These are phyloP conservation scores for Ganaspis brasiliensis DNA, from an alignment of 2,888 invertebrate species.

Conservation along the genomic window DNA sequence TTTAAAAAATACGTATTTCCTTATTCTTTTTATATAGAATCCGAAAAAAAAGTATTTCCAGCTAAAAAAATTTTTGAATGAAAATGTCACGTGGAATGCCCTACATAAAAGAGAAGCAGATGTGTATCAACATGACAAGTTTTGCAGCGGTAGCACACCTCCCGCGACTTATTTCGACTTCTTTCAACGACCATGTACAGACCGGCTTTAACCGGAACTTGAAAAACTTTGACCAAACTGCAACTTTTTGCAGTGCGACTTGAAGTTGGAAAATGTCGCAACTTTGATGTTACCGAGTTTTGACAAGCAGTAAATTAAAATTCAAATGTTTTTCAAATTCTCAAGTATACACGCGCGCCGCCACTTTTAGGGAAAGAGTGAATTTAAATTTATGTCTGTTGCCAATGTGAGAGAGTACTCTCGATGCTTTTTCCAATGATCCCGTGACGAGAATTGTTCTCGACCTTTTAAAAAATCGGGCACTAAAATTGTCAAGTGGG, in stretches of 20 bases:
- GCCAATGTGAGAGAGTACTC: background rate
- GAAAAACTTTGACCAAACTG: slow-evolving; percentile 30
- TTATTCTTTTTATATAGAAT: too few species aligned
- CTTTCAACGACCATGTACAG: slow-evolving; percentile 20
- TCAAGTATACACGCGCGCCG: background rate
- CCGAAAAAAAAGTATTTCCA: too few species aligned
- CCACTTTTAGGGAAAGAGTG: slow-evolving; percentile 14
- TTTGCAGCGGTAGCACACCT: slow-evolving; percentile 10
- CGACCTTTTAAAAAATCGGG: too few species aligned
- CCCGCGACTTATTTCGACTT: slow-evolving; percentile 30
- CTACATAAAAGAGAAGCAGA: slow-evolving; percentile 1
- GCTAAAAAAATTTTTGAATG: too few species aligned
- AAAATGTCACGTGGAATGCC: too few species aligned
- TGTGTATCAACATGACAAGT: slow-evolving; percentile 40
- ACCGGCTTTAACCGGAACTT: slow-evolving; percentile 13
- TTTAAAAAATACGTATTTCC: too few species aligned
- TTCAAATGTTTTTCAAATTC: slow-evolving; percentile 18
- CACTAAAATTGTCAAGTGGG: too few species aligned
- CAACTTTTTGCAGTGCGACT: background rate
- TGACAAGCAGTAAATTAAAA: slow-evolving; percentile 37
- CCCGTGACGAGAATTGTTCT: too few species aligned
- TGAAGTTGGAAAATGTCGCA: slow-evolving; percentile 9
- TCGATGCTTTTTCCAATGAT: background rate
- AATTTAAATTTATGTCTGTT: slow-evolving; percentile 11
- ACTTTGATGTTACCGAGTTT: slow-evolving; percentile 24